Base-by-base conservation (phyloP, 1,140 invertebrate species). In the Hypothenemus hampei region DNA sequence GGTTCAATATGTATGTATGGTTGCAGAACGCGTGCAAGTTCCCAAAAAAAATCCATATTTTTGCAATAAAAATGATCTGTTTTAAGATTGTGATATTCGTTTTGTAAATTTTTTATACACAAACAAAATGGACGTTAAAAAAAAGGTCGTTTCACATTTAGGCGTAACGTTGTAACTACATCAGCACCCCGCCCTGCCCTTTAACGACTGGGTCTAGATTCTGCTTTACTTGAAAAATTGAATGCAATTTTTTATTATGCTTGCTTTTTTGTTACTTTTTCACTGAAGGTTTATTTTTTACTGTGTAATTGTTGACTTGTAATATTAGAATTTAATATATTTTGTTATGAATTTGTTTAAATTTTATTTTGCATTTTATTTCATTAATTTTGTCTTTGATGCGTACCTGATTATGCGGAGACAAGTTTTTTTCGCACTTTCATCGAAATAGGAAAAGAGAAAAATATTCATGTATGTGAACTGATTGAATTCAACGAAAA, bases 231-330 rank as follows among this genome's bases (percentile, higher is more conserved):
- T 29, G 6, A 7, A n/a, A 29, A 29, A 6, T 29, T 29, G 26
- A 31, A 31, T 8, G 26, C 26, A 13, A 11, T 31, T 44, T 64
- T 65, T 60, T 63, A 45, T 65, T 57, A 45, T 61, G 56, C 60
- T 67, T 67, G 54, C 61, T 61, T 67, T 65, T 67, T 65, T 63
- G 57, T 67, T 65, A 65, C 62, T 65, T 66, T 66, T 66, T 64
- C 61, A 65, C 59, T 58, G 58, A 64, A 44, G 58, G 53, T 63
- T 64, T 63, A 64, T 61, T 68, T 67, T 66, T 66, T 63, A 65
- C 65, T 67, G n/a, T 69, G 65, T 69, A 69, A 60, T 67, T 69
- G 67, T 69, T 69, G 64, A 69, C 61, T 62, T 67, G n/a, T 68
- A 55, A 65, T 69, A 67, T 51, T 6, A 49, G 61, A 65, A 68